phyloP scores from a whole-genome alignment of 2,888 invertebrate species.

The Hydropsyche betteni region DNA sequence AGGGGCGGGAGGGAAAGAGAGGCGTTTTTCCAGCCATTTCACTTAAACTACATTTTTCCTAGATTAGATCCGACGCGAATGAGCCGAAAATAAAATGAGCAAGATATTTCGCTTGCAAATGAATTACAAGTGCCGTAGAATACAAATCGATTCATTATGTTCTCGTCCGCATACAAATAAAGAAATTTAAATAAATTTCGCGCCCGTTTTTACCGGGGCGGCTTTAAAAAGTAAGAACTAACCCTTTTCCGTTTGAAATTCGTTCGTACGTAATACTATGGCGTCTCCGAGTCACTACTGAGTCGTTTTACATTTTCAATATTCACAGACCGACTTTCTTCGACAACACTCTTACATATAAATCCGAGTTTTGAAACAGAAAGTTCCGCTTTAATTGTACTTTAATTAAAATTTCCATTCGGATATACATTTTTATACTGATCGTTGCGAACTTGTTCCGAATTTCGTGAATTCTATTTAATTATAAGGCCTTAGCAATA shows the following conservation, averaged over 20 bases:
- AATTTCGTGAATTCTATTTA: no score
- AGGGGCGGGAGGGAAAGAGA: neutral
- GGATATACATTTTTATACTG: no score
- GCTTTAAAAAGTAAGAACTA: no score
- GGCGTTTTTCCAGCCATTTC: constrained; percentile 13
- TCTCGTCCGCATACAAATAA: constrained; percentile 24
- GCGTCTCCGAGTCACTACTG: neutral
- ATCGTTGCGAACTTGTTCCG: no score
- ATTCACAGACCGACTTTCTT: no score
- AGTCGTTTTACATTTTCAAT: no score
- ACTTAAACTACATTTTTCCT: constrained; percentile 29
- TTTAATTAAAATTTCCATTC: no score
- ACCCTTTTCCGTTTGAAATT: neutral
- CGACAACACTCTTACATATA: no score
- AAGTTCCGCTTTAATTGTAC: no score
- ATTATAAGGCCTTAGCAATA: no score
- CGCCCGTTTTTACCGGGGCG: no score
- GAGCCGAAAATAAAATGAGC: constrained; percentile 28
- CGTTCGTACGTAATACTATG: neutral
- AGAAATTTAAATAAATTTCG: constrained; percentile 26
- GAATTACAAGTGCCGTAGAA: constrained; percentile 30
- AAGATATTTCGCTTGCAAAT: constrained; percentile 31
- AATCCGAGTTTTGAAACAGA: no score
- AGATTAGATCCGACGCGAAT: constrained; percentile 33
- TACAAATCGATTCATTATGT: constrained; percentile 32